A percentile compares a stretch with the other conserved stretches of the same genome.
phyloP scores from a whole-genome alignment of 2,113 vertebrate genomes.

The Hepsetus odoe region DNA sequence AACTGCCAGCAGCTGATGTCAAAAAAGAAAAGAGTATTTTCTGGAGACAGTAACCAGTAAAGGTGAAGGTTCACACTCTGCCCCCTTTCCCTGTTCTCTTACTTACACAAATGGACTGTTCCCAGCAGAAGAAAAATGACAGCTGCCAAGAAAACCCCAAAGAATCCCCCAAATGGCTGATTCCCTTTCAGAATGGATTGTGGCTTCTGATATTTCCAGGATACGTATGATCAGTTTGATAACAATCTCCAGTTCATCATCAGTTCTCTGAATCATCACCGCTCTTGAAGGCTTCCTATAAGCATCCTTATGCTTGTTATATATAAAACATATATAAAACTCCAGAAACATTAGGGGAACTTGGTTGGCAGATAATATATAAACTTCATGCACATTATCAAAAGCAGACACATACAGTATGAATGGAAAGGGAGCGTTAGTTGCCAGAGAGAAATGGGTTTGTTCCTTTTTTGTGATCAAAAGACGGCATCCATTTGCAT shows the following conservation, averaged over 20 bases:
- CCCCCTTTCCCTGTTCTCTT: not conserved
- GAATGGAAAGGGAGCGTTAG: too few relatives aligned
- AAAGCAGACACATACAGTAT: too few relatives aligned
- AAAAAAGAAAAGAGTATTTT: slow-evolving; percentile 13
- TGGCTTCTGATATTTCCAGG: not conserved
- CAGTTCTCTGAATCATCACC: not conserved
- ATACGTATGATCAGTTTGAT: slow-evolving; percentile 10
- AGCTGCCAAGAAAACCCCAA: slow-evolving; percentile 30
- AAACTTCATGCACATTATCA: too few relatives aligned
- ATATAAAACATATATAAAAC: too few relatives aligned
- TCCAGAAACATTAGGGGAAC: too few relatives aligned
- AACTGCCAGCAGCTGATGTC: slow-evolving; percentile 37
- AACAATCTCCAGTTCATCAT: slow-evolving; percentile 9
- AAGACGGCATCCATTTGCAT: too few relatives aligned
- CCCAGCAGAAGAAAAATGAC: not conserved
- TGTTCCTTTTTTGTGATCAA: too few relatives aligned
- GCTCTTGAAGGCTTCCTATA: not conserved
- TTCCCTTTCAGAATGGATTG: slow-evolving; percentile 37
- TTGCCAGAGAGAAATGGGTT: too few relatives aligned
- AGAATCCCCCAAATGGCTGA: slow-evolving; percentile 15
- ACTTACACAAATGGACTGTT: not conserved
- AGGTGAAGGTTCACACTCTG: slow-evolving; percentile 1
- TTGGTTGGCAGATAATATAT: too few relatives aligned
- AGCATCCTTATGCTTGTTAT: too few relatives aligned
- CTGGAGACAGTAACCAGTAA: slow-evolving; percentile 16